These are phyloP conservation scores for Labrus mixtus DNA, from an alignment of 2,113 vertebrate genomes.

Conservation along the genomic window DNA sequence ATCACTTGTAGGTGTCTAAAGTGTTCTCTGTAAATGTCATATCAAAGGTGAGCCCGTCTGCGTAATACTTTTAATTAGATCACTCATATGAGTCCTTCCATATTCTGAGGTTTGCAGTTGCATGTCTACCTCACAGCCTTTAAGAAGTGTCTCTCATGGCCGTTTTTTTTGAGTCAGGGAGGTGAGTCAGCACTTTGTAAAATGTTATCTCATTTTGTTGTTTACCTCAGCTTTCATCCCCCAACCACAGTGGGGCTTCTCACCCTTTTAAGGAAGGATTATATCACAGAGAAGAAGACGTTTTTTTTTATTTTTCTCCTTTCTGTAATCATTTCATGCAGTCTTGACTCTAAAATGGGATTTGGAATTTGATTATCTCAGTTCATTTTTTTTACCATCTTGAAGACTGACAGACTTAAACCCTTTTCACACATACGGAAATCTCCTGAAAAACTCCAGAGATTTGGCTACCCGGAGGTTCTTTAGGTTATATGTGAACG, in stretches of 20 bases:
- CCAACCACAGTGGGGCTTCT: background rate
- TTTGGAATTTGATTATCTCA: no score
- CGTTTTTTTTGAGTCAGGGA: conserved; percentile 11
- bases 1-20: conserved; percentile 25
- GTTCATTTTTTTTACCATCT: no score
- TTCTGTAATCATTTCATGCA: no score
- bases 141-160: conserved; percentile 12
- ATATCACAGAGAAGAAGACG: background rate
- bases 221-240: conserved; percentile 16
- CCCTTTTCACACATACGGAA: no score
- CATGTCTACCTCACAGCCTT: conserved; percentile 20
- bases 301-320: no score
- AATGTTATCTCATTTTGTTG: background rate
- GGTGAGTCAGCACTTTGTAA: conserved; percentile 6
- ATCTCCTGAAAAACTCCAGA: no score
- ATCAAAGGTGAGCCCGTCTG: conserved; percentile 36
- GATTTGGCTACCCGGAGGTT: no score
- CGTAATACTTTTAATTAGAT: conserved; percentile 63
- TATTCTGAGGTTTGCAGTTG: conserved; percentile 8
- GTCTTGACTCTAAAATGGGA: no score
- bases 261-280: background rate
- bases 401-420: no score
- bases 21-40: conserved; percentile 37
- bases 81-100: conserved; percentile 54
- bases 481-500: no score